phyloP scores from a whole-genome alignment of 1,140 invertebrate genomes.

The Radopholus similis region DNA sequence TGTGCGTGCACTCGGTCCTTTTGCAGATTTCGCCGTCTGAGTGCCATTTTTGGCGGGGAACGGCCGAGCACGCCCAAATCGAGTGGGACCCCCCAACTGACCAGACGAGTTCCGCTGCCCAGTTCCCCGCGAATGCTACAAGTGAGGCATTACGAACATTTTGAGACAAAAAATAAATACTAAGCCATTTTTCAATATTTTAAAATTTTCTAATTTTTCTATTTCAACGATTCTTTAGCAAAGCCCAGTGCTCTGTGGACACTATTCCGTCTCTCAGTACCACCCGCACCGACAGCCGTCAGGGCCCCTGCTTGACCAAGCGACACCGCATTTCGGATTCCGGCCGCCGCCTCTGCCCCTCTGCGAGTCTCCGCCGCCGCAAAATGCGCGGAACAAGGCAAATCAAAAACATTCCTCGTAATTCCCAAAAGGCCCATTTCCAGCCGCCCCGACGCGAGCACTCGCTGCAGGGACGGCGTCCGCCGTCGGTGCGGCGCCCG shows the following conservation, averaged over 20 bases:
- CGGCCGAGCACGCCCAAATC: background rate
- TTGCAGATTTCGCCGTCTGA: background rate
- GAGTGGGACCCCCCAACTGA: background rate
- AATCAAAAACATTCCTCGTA: background rate
- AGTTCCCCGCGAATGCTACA: background rate
- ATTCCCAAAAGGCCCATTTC: no score
- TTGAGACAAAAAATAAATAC: no score
- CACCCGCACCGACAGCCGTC: background rate
- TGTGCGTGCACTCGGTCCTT: background rate
- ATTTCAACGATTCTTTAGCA: background rate
- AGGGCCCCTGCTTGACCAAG: no score
- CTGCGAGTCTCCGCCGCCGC: background rate
- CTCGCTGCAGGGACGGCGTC: conserved; percentile 2
- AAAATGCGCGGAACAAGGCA: background rate
- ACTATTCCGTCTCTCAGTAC: background rate
- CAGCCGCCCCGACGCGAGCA: background rate
- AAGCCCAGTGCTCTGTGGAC: background rate
- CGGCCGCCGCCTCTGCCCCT: background rate
- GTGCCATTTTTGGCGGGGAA: conserved; percentile 2
- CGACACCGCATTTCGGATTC: no score
- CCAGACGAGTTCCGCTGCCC: background rate
- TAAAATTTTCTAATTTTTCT: background rate
- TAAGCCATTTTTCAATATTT: background rate
- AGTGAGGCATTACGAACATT: no score
- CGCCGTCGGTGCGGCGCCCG: background rate